A percentile compares a stretch with the other conserved stretches of the same genome.
These are phyloP conservation scores for Platygyra sinensis DNA, from an alignment of 64 coral and sea anemone species.

Conservation along the genomic window DNA sequence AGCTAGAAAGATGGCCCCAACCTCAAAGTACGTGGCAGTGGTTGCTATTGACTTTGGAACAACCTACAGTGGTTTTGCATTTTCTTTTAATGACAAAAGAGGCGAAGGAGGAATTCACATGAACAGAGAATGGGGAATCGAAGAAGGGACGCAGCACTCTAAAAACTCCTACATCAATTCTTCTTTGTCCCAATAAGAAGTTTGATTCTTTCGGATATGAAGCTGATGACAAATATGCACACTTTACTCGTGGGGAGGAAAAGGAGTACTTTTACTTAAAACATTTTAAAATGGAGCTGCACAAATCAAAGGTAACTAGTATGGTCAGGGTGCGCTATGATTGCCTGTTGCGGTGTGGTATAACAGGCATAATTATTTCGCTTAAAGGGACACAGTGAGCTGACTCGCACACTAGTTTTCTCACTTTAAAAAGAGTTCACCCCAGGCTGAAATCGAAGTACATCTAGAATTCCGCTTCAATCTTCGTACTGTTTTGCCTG, in stretches of 20 bases:
- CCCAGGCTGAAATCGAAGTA: too few species aligned
- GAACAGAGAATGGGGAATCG: conserved; percentile 36
- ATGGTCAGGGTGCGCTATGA: too few species aligned
- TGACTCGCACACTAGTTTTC: too few species aligned
- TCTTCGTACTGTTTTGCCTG: too few species aligned
- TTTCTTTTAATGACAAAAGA: conserved; percentile 3
- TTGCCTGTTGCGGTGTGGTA: too few species aligned
- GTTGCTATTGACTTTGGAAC: conserved; percentile 22
- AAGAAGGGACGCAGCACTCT: conserved; percentile 12
- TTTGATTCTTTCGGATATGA: conserved; percentile 58
- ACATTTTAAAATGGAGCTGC: conserved; percentile 45
- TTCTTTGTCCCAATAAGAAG: not conserved
- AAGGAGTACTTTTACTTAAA: conserved; percentile 24
- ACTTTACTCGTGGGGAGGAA: not conserved
- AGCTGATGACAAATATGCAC: conserved; percentile 29
- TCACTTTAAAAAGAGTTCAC: too few species aligned
- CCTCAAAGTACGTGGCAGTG: conserved; percentile 11
- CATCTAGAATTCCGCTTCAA: too few species aligned
- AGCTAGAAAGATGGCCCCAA: not conserved
- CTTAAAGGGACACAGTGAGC: too few species aligned
- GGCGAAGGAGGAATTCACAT: conserved; percentile 27
- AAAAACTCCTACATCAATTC: conserved; percentile 11
- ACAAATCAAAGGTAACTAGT: conserved; percentile 6
- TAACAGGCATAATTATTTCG: too few species aligned
- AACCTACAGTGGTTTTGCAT: conserved; percentile 14